Percentiles rank a stretch among this genome's conserved stretches.
phyloP scores from a whole-genome alignment of 2,113 vertebrate genomes.

The Notarius lentiginosus region DNA sequence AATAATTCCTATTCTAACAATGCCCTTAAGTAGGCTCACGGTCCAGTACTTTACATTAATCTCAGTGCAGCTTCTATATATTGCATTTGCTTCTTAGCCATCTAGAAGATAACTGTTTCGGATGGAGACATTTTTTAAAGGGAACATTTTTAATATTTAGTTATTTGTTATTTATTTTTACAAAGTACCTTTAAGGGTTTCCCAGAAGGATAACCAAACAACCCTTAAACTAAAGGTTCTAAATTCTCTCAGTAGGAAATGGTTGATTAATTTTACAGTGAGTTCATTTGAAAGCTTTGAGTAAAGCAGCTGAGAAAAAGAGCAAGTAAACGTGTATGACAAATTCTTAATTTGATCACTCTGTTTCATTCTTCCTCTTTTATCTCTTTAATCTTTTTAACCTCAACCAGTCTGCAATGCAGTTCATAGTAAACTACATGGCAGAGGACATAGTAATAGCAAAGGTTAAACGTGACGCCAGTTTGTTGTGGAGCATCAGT shows the following conservation, averaged over 20 bases:
- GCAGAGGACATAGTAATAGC: conserved; percentile 64
- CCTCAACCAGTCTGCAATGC: conserved; percentile 58
- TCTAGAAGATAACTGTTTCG: neutral
- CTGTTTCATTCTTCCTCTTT: too few species aligned
- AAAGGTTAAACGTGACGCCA: conserved; percentile 75
- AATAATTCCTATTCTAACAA: neutral
- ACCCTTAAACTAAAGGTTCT: neutral
- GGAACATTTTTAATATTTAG: neutral
- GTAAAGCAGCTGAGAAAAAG: neutral
- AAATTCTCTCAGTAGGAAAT: neutral
- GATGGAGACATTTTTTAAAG: neutral
- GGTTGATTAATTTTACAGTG: neutral
- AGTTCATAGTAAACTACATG: conserved; percentile 68
- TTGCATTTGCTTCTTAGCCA: neutral
- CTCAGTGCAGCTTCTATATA: neutral
- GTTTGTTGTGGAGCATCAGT: conserved; percentile 71
- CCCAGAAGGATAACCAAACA: neutral
- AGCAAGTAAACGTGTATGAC: neutral
- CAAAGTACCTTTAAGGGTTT: neutral
- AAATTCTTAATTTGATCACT: neutral
- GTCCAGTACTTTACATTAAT: neutral
- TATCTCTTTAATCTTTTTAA: neutral
- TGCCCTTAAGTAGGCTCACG: neutral
- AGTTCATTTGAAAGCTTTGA: neutral
- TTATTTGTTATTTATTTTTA: neutral